Base-by-base conservation (phyloP, 2,797 vertebrate species). In the Apogon hyalosoma region DNA sequence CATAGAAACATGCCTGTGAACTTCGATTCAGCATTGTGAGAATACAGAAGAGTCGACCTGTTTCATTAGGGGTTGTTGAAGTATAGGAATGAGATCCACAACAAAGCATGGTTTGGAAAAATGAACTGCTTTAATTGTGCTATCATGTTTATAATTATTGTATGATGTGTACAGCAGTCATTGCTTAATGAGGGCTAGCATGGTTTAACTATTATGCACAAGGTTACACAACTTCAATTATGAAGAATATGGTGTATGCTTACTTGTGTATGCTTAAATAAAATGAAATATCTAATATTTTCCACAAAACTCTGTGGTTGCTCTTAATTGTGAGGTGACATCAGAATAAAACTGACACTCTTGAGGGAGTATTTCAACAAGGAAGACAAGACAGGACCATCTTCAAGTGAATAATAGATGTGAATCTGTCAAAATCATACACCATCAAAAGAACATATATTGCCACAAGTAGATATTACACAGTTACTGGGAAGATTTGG, bases 261-360 rank as follows among this genome's bases (percentile, higher is more conserved):
- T 84, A 88, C 87, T 92, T 90, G 88, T 92, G 88, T 91, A 89
- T 92, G 91, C 88, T 87, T 88, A 63, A 89, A 90, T 86, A 71
- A 78, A 92, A 90, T 78, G 67, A 88, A 83, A 57, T 63, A 76
- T 78, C 1, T 10, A 80, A 81, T 80, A 69, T 92, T 92, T 93
- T 92, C 75, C 78, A 88, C 56, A 72, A 84, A 52, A 28, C 3
- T 40, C 11, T 59, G 55, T 28, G 40, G 78, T 43, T 79, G 33
- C 31, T 67, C 31, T 66, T 41, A 52, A 69, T 24, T 75, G 8
- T 28, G 6, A 28, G 24, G n/a, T 13, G 15, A 38, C 4, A n/a
- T 43, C 33, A 36, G 33, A 36, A 10, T 36, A 36, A 10, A 36
- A 36, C 7, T 36, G 33, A 10, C 7, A 36, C 7, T 36, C 33